Conservation (phyloP, 2,113 vertebrate species). For the Hemibagrus wyckioides region DNA sequence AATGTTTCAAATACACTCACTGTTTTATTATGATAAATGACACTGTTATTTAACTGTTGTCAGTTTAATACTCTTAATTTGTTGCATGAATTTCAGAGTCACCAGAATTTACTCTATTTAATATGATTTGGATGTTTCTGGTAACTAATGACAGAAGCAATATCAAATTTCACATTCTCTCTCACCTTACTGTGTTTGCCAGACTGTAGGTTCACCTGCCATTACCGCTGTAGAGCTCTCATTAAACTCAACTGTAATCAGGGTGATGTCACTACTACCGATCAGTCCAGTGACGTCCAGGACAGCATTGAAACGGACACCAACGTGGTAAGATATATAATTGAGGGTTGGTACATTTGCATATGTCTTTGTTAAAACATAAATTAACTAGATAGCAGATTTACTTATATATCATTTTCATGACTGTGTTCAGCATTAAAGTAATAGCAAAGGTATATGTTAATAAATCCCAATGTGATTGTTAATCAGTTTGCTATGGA, state of each 20-base stretch:
- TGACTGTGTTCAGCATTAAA: not conserved
- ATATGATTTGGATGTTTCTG: not conserved
- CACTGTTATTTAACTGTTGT: not conserved
- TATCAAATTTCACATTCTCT: not conserved
- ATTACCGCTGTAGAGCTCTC: conserved; percentile 87
- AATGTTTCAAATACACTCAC: not conserved
- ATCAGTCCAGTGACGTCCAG: conserved; percentile 67
- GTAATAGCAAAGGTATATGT: not conserved
- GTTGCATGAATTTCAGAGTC: no score
- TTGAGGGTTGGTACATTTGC: not conserved
- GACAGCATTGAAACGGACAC: conserved; percentile 87
- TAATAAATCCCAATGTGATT: no score
- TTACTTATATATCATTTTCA: not conserved
- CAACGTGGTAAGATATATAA: conserved; percentile 84
- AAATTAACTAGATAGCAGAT: not conserved
- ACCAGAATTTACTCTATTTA: not conserved
- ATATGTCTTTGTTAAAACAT: not conserved
- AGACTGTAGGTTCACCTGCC: conserved; percentile 96
- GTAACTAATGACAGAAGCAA: not conserved
- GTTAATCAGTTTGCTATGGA: not conserved
- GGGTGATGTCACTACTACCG: conserved; percentile 56
- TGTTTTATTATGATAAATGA: not conserved
- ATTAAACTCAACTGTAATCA: conserved; percentile 89
- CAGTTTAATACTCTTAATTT: not conserved
- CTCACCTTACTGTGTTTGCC: conserved; percentile 15